Base-by-base conservation (phyloP, 2,797 vertebrate species). In the Sebastes minor region DNA sequence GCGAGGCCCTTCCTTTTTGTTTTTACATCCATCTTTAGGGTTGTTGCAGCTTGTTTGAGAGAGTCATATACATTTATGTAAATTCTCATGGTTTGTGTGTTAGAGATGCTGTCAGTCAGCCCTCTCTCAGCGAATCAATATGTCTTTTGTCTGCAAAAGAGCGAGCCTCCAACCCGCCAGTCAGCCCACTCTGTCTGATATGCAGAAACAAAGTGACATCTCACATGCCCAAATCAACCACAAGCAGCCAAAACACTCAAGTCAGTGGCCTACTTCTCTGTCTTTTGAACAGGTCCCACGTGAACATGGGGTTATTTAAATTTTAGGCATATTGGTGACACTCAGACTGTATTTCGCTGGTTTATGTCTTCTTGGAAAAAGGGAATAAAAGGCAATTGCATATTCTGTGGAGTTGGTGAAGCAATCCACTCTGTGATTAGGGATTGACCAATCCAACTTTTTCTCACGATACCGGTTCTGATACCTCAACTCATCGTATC, bases 61-160 rank as follows among this genome's bases (percentile, higher is more conserved):
- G 63, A 46, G 52, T 67, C 70, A 65, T 49, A 70, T 14, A 42
- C 22, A 53, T 27, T 8, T 32, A n/a, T 79, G 68, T 84, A 46
- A 2, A 68, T 35, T 33, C 30, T 71, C 27, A 16, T 74, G 46
- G 59, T 79, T 74, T 61, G 60, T 63, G 64, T 76, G 33, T 66
- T n/a, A 33, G 74, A 86, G 74, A 61, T 80, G 67, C 52, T 81
- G 83, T 85, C 79, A 84, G 78, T 88, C 82, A 80, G 56, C 38
- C 30, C 11, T 32, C 56, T 70, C 60, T 35, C 69, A 71, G 38
- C 84, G 81, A 84, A 91, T 90, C 83, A 88, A 84, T 88, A 65
- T 23, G 61, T 70, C 88, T 89, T 90, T 93, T 91, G 91, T 91
- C 77, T 63, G 63, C 12, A 72, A 80, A 78, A 87, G 66, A 84